Conservation (phyloP, 2,113 vertebrate genomes). For the Lonchura striata region DNA sequence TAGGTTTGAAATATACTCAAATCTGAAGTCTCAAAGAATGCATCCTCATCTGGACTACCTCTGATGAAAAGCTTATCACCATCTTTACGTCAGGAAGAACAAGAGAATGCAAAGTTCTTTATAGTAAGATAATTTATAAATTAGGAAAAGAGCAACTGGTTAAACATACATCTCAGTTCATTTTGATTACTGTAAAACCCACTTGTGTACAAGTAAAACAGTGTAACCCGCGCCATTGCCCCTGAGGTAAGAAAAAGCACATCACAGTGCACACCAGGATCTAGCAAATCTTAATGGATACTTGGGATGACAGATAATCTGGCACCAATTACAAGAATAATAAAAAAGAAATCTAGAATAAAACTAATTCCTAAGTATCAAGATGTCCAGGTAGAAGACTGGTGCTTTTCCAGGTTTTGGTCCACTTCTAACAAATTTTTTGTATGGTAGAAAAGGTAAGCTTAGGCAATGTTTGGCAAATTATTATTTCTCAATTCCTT, state of each 20-base stretch:
- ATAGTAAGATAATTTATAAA: background rate
- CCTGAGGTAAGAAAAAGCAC: background rate
- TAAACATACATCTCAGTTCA: background rate
- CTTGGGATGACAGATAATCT: background rate
- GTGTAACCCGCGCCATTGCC: background rate
- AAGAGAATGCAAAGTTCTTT: background rate
- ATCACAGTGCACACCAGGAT: background rate
- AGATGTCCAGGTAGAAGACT: background rate
- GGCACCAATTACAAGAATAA: background rate
- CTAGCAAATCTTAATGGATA: background rate
- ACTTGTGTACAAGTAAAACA: background rate
- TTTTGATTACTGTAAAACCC: background rate
- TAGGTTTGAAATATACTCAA: background rate
- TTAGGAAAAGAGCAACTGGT: background rate
- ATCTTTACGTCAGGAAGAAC: background rate
- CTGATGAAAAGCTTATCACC: background rate
- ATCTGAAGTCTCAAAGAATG: background rate
- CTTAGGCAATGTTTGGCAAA: background rate
- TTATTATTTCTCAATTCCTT: background rate
- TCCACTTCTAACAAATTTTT: background rate
- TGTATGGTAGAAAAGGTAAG: background rate
- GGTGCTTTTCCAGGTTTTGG: background rate
- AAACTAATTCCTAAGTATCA: background rate
- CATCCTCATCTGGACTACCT: background rate
- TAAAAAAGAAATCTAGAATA: background rate